Conservation (phyloP, 2,113 vertebrate genomes). For the Ramphastos sulfuratus region DNA sequence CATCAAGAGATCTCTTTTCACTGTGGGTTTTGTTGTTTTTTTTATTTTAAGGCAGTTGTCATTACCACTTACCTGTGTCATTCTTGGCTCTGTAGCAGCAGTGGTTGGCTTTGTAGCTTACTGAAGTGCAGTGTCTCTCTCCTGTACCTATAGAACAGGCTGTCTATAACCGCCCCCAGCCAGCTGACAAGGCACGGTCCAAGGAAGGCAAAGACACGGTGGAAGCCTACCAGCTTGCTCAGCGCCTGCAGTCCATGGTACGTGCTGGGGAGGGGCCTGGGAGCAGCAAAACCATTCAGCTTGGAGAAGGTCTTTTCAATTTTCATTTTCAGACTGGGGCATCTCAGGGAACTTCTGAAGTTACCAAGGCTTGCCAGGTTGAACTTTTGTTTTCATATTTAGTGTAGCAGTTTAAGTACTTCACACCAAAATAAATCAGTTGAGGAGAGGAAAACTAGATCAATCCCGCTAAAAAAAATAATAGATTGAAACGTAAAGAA, state of each 20-base stretch:
- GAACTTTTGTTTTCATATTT: background rate
- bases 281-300: background rate
- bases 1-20: background rate
- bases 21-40: background rate
- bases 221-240: conserved; percentile 90
- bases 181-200: conserved; percentile 81
- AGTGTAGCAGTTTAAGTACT: background rate
- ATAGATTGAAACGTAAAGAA: background rate
- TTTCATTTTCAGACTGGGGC: background rate
- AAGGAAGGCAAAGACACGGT: conserved; percentile 85
- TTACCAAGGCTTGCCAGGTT: background rate
- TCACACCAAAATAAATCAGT: background rate
- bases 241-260: conserved; percentile 95
- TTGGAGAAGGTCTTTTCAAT: background rate
- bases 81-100: background rate
- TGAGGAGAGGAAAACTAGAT: background rate
- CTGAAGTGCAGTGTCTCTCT: background rate
- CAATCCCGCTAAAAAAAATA: background rate
- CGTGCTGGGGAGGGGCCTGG: background rate
- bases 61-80: rapidly evolving
- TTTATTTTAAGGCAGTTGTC: background rate
- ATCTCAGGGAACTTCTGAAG: background rate
- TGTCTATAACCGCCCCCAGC: conserved; percentile 89
- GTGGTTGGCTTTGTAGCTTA: background rate
- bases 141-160: conserved; percentile 85